A percentile compares a stretch with the other conserved stretches of the same genome.
Evolutionary conservation across 64 coral and sea anemone genomes (phyloP).

Genomic region (Montipora sp.): DNA sequence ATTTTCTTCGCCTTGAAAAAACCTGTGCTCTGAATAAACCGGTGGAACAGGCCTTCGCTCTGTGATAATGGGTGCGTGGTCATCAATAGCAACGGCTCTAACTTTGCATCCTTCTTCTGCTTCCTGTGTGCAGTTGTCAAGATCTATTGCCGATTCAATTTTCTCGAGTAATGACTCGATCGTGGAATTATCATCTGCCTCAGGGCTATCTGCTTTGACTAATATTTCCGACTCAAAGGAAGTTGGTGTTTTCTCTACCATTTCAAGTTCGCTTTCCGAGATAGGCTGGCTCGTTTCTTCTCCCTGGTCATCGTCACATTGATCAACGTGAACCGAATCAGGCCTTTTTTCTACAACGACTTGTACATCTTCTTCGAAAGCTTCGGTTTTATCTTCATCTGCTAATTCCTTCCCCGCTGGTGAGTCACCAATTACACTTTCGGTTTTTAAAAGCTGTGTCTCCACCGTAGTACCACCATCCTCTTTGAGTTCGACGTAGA

Average conservation of each 20-base stretch:
- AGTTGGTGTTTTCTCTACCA: background rate
- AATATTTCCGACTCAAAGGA: background rate
- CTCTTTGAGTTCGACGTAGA: background rate
- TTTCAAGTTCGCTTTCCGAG: background rate
- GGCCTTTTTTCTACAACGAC: slow-evolving; percentile 5
- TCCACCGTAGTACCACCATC: background rate
- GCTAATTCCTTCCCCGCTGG: background rate
- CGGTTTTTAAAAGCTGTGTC: background rate
- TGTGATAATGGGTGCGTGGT: background rate
- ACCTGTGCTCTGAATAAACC: background rate
- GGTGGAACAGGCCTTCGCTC: background rate
- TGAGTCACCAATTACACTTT: background rate
- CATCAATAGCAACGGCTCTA: background rate
- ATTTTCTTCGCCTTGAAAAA: background rate
- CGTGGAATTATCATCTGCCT: background rate
- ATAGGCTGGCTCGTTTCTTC: background rate
- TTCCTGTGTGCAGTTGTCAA: background rate
- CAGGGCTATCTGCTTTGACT: background rate
- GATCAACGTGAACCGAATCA: background rate
- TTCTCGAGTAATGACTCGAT: slow-evolving; percentile 20
- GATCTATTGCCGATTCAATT: slow-evolving; percentile 5
- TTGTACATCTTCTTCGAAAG: background rate
- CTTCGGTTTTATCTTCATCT: background rate
- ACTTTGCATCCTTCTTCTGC: background rate
- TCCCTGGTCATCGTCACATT: background rate